Evolutionary conservation across 2,888 invertebrate genomes (phyloP).

Genomic region (Malacosoma neustria): DNA sequence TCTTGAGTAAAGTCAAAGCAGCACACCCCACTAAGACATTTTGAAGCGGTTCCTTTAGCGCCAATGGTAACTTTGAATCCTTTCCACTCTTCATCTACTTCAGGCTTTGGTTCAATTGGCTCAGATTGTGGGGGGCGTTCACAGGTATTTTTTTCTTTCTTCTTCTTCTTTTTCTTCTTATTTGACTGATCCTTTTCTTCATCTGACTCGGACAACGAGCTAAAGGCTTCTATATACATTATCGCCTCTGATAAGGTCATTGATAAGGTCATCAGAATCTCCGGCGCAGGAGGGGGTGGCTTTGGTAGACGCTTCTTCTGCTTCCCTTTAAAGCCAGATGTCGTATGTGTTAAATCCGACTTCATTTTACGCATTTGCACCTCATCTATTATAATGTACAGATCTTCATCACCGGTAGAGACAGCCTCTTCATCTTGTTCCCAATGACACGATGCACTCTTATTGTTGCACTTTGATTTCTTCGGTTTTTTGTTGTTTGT

Average conservation of each 20-base stretch:
- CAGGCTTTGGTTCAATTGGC: background rate
- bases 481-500: background rate
- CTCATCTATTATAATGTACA: slow-evolving; percentile 8
- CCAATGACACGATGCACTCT: slow-evolving; percentile 3
- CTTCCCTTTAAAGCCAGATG: slow-evolving; percentile 34
- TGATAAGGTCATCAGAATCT: slow-evolving; percentile 4
- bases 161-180: slow-evolving; percentile 3
- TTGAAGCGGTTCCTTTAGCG: slow-evolving; percentile 31
- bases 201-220: slow-evolving; percentile 13
- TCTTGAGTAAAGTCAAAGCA: slow-evolving; percentile 23
- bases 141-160: slow-evolving; percentile 12
- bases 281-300: slow-evolving; percentile 13
- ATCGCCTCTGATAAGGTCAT: slow-evolving; percentile 34
- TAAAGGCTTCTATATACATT: slow-evolving; percentile 14
- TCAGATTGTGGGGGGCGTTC: slow-evolving; percentile 20
- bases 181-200: slow-evolving; percentile 6
- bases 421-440: slow-evolving; percentile 4
- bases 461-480: slow-evolving; percentile 1
- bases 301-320: slow-evolving; percentile 16
- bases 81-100: slow-evolving; percentile 8
- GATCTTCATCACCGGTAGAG: slow-evolving; percentile 4
- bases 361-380: slow-evolving; percentile 19
- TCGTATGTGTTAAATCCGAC: slow-evolving; percentile 32
- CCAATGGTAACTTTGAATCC: slow-evolving; percentile 29
- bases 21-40: slow-evolving; percentile 27